These are phyloP conservation scores for Drosophila melanosoma DNA, from an alignment of 2,888 invertebrate genomes.

Conservation along the genomic window DNA sequence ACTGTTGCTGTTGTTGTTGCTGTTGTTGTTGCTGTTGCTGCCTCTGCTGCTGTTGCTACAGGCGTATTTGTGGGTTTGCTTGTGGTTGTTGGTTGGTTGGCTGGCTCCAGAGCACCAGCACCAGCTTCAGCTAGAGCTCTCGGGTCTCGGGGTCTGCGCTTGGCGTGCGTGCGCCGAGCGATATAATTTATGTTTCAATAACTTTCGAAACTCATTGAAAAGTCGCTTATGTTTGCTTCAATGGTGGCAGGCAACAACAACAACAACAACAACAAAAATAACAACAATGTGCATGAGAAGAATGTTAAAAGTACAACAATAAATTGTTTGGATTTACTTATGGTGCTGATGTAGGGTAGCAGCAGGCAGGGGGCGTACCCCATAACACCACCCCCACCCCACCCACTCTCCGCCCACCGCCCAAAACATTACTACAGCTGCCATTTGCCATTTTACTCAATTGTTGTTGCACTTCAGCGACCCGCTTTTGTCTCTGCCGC, in stretches of 20 bases:
- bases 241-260: constrained; percentile 70
- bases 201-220: constrained; percentile 78
- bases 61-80: constrained; percentile 61
- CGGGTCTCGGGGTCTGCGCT: constrained; percentile 45
- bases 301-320: constrained; percentile 79
- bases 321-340: constrained; percentile 78
- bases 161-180: constrained; percentile 79
- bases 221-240: constrained; percentile 78
- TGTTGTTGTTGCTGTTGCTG: constrained; percentile 40
- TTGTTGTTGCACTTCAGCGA: constrained; percentile 78
- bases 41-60: constrained; percentile 43
- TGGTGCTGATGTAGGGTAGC: constrained; percentile 26
- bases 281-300: constrained; percentile 67
- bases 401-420: not conserved
- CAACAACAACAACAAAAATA: constrained; percentile 44
- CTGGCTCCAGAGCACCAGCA: not conserved
- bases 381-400: constrained; percentile 2
- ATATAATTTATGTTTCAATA: constrained; percentile 78
- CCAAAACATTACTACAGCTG: constrained; percentile 47
- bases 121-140: constrained; percentile 15
- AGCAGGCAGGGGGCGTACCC: not conserved
- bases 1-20: constrained; percentile 30
- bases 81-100: constrained; percentile 47
- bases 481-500: constrained; percentile 70
- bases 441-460: constrained; percentile 79